Conservation (phyloP, 2,113 vertebrate genomes). For the Dermatemys mawii region DNA sequence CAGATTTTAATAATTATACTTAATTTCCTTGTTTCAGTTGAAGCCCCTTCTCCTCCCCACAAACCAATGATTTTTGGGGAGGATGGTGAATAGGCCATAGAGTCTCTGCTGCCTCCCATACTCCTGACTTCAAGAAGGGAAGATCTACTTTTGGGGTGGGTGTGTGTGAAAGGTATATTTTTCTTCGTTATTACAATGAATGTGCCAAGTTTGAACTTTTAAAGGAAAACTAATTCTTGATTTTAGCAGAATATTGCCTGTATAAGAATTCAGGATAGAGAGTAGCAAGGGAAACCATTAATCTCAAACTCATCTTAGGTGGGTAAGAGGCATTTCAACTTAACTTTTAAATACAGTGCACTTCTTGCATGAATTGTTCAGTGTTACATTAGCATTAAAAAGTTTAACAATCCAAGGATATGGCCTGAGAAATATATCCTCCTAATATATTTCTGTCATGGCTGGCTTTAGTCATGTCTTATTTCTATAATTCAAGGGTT, state of each 20-base stretch:
- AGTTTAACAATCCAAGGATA: background rate
- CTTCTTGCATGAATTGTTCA: background rate
- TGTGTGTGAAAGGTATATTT: background rate
- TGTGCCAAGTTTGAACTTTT: slow-evolving; percentile 27
- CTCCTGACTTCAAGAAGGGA: background rate
- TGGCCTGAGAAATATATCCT: background rate
- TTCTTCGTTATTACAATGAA: background rate
- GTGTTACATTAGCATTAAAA: background rate
- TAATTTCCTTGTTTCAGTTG: background rate
- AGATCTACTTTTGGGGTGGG: background rate
- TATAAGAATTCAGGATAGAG: background rate
- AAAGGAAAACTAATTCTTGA: slow-evolving; percentile 24
- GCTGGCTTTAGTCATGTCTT: background rate
- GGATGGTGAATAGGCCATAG: background rate
- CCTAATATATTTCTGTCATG: background rate
- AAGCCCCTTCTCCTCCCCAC: background rate
- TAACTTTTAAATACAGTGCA: background rate
- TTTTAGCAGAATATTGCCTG: background rate
- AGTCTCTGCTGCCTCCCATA: background rate
- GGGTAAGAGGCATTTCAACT: background rate
- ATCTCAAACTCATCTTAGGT: background rate
- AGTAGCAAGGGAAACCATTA: background rate
- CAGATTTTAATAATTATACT: background rate
- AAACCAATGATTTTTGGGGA: background rate
- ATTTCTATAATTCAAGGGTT: background rate